Evolutionary conservation across 2,888 invertebrate genomes (phyloP).

Genomic region (Malthinus flaveolus): DNA sequence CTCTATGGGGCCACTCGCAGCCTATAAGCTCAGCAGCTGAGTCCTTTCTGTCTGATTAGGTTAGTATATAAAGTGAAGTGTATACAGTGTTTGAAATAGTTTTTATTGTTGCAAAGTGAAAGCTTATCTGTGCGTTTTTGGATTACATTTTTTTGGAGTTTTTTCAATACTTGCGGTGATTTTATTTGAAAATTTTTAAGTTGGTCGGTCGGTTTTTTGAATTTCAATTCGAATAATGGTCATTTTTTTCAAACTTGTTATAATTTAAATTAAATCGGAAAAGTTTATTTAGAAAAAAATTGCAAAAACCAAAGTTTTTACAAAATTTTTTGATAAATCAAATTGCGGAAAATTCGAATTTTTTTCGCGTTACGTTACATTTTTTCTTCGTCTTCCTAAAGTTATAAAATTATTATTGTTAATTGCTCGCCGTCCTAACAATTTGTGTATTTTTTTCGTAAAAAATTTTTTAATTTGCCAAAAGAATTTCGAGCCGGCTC

Average conservation of each 20-base stretch:
- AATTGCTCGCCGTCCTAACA: not conserved
- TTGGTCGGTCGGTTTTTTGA: not conserved
- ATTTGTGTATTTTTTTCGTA: not conserved
- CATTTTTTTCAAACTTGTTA: not conserved
- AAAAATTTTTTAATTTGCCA: not conserved
- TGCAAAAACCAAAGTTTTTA: no score
- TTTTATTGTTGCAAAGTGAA: constrained; percentile 6
- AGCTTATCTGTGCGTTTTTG: constrained; percentile 16
- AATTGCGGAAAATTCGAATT: not conserved
- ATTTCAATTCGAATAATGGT: not conserved
- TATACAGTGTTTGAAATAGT: constrained; percentile 9
- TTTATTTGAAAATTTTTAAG: constrained; percentile 5
- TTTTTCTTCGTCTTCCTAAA: no score
- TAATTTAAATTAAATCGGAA: not conserved
- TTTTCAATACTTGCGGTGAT: not conserved
- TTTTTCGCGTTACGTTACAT: constrained; percentile 5
- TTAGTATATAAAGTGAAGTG: constrained; percentile 33
- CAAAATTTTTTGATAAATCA: no score
- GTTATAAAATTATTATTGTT: not conserved
- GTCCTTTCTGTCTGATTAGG: constrained; percentile 41
- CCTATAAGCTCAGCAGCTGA: constrained; percentile 44
- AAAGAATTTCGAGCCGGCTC: no score
- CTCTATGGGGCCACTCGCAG: constrained; percentile 41
- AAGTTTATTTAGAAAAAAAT: no score
- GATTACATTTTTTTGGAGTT: constrained; percentile 13